A percentile compares a stretch with the other conserved stretches of the same genome.
Conservation (phyloP, 2,797 vertebrate genomes). For the Argyrosomus regius region DNA sequence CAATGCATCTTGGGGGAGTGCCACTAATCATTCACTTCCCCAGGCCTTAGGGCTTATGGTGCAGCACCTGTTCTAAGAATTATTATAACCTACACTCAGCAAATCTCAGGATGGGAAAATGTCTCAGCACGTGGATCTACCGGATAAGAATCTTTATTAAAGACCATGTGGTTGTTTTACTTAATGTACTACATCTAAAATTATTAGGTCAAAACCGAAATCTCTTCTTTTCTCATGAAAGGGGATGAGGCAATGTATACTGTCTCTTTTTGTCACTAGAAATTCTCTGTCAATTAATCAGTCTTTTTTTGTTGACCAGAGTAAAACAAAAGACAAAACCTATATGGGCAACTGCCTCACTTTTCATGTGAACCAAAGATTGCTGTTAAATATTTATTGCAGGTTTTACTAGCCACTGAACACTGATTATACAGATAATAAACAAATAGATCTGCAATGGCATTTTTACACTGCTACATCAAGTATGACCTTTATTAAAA, state of each 20-base stretch:
- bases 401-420: conserved; percentile 64
- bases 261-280: conserved; percentile 20
- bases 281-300: conserved; percentile 35
- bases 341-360: conserved; percentile 22
- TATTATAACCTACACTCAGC: conserved; percentile 75
- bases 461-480: conserved; percentile 67
- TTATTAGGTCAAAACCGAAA: conserved; percentile 27
- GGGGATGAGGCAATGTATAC: not conserved
- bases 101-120: conserved; percentile 60
- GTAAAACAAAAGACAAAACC: conserved; percentile 46
- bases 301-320: conserved; percentile 12
- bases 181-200: conserved; percentile 33
- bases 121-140: conserved; percentile 46
- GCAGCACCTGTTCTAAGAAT: conserved; percentile 80
- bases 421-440: conserved; percentile 71
- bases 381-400: conserved; percentile 63
- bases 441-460: conserved; percentile 67
- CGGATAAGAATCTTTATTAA: conserved; percentile 38
- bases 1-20: conserved; percentile 81
- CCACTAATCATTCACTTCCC: conserved; percentile 83
- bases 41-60: conserved; percentile 72
- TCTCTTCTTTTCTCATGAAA: conserved; percentile 15
- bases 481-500: conserved; percentile 74
- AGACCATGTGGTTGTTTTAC: conserved; percentile 39
- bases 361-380: conserved; percentile 44